phyloP scores from a whole-genome alignment of 2,113 vertebrate genomes.

The Lutjanus erythropterus region DNA sequence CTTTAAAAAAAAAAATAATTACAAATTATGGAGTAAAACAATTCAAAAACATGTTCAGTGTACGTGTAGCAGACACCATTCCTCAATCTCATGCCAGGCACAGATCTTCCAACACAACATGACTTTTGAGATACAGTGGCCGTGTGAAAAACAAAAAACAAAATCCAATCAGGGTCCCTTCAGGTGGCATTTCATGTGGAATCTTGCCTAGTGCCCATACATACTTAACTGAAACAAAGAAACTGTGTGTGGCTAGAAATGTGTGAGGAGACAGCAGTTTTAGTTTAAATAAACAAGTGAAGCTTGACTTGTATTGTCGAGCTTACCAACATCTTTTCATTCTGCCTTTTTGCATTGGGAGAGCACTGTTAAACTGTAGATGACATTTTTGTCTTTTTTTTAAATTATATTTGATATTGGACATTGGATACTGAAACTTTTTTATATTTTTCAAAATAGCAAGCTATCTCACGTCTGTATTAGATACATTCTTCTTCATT shows the following conservation, averaged over 20 bases:
- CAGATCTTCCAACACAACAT: background rate
- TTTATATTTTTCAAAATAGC: background rate
- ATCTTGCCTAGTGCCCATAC: background rate
- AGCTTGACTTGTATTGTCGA: background rate
- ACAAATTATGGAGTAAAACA: too few relatives aligned
- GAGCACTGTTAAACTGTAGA: too few relatives aligned
- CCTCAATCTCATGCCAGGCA: background rate
- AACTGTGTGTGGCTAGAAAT: background rate
- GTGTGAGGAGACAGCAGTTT: too few relatives aligned
- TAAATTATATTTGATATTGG: too few relatives aligned
- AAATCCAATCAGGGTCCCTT: background rate
- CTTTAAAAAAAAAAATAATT: too few relatives aligned
- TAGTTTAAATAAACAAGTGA: background rate
- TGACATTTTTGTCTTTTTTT: background rate
- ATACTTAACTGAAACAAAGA: background rate
- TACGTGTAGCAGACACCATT: background rate
- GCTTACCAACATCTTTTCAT: background rate
- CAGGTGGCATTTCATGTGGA: background rate
- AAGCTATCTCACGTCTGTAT: background rate
- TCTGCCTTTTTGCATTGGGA: background rate
- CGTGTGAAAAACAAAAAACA: background rate
- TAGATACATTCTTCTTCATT: too few relatives aligned
- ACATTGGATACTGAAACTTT: too few relatives aligned
- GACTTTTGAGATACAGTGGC: background rate
- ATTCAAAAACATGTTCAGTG: too few relatives aligned